Base-by-base conservation (phyloP, 2,113 vertebrate species). In the Datnioides undecimradiatus region DNA sequence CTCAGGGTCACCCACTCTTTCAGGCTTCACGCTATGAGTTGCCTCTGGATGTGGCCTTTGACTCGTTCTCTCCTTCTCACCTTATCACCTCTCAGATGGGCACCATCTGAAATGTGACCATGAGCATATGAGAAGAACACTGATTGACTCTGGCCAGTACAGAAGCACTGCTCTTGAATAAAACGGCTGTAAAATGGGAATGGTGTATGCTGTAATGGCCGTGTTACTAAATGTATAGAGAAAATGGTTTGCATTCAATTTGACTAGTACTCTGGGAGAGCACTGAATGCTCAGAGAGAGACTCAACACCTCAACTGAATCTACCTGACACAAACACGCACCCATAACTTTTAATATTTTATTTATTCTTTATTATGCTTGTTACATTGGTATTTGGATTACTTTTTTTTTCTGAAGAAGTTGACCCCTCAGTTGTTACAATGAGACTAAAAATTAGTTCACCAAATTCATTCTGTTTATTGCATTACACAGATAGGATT, bases 1-100 rank as follows among this genome's bases (percentile, higher is more conserved):
- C 94, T 6, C 97, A 96, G 19, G 93, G 94, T 36, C 97, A 97
- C 31, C 88, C 95, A 0, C 93, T 96, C 34, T 98, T 98, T 90
- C 96, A 95, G 78, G 84, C 93, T 14, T 86, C 95, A 1, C 94
- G 95, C 12, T 99, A 96, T 12, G 97, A 99, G 80, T 88, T 98
- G 87, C 97, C 97, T 73, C 89, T 98, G 85, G 97, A 99, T 33
- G 92, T 96, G 89, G 86, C 93, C 83, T 99, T 97, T 45, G 97
- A 99, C 80, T 84, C 96, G 73, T 99, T 96, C 77, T 48, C 93
- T 0, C 88, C 90, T 1, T 89, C 94, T n/a, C 96, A 96, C 51
- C 91, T 90, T 75, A 91, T 96, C 9, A 89, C 92, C 23, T 81
- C 96, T 33, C 97, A 97, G 87, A 95, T 98, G 88, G 94, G 93